Base-by-base conservation (phyloP, 2,113 vertebrate genomes). In the Australoheros scitulus region DNA sequence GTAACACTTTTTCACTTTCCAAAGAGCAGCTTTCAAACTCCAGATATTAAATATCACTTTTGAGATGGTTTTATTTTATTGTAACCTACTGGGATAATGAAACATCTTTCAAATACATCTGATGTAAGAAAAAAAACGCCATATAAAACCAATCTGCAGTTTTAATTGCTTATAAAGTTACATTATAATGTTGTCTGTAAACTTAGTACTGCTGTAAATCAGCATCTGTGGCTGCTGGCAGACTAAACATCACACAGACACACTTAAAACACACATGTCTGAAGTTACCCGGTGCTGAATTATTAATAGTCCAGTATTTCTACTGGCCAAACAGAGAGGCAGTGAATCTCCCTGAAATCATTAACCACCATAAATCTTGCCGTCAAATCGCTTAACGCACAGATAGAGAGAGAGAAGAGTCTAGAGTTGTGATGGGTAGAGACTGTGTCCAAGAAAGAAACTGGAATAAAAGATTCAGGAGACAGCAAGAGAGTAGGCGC, bases 201-300 rank as follows among this genome's bases (percentile, higher is more conserved):
- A 82, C 41, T 65, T 61, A 65, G 65, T 9, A 41, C 61, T 0
- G 47, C 63, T 80, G 76, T 81, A 80, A 91, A 82, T 82, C 83
- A 84, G 72, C 70, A 87, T 84, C 82, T 78, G 58, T 34, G 68
- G 78, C 68, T 77, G 55, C 68, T 84, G 86, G 76, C 59, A 81
- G 32, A 75, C 57, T 41, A 81, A 88, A 85, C 68, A 87, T 84
- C 65, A 76, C 68, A 55, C 68, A 55, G 18, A 72, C 47, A 32
- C 65, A 72, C 47, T 34, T 72, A 65, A 84, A 88, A 81, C 24
- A 52, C 61, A 65, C 59, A 58, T 82, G 84, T 88, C 82, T 81
- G 59, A 93, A 86, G 86, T 92, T 80, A 77, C 81, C 60, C 38
- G 36, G 26, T 81, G 83, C 26, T 93, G 77, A 92, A 92, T 90